These are phyloP conservation scores for Iselma pallidipennis DNA, from an alignment of 2,888 invertebrate genomes.

Conservation along the genomic window DNA sequence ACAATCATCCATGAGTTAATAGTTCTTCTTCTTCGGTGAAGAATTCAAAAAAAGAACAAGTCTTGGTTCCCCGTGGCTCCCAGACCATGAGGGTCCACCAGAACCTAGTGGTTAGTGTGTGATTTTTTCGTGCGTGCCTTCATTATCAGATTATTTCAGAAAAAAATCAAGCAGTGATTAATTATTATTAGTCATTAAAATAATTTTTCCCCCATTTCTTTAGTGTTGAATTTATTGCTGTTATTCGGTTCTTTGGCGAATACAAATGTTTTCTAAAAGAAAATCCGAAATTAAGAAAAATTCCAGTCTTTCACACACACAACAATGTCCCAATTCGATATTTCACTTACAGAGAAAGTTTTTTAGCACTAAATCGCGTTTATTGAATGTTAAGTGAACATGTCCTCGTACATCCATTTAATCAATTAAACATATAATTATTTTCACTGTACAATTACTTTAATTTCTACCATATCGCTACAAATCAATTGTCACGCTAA, in stretches of 20 bases:
- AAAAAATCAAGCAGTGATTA: no score
- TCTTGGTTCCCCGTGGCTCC: slow-evolving; percentile 41
- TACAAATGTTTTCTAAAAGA: neutral
- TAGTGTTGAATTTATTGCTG: no score
- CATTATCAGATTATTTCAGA: slow-evolving; percentile 24
- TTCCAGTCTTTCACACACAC: neutral
- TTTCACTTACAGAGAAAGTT: slow-evolving; percentile 12
- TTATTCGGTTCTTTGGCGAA: no score
- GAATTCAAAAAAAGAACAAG: slow-evolving; percentile 39
- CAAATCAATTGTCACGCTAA: neutral
- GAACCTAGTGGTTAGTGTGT: slow-evolving; percentile 64
- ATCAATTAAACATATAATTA: slow-evolving; percentile 32
- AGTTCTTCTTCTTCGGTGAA: slow-evolving; percentile 50
- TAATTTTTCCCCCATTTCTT: no score
- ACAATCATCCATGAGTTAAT: slow-evolving; percentile 39
- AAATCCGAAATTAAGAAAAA: neutral
- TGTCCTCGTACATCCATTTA: slow-evolving; percentile 12
- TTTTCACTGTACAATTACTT: neutral
- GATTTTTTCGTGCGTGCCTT: slow-evolving; percentile 37
- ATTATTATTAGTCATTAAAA: no score
- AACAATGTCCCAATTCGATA: slow-evolving; percentile 9
- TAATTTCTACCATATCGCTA: neutral
- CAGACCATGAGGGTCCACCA: slow-evolving; percentile 63
- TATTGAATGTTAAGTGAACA: neutral
- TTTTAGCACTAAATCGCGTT: neutral